A percentile compares a stretch with the other conserved stretches of the same genome.
These are phyloP conservation scores for Vanessa atalanta DNA, from an alignment of 1,140 invertebrate genomes.

Conservation along the genomic window DNA sequence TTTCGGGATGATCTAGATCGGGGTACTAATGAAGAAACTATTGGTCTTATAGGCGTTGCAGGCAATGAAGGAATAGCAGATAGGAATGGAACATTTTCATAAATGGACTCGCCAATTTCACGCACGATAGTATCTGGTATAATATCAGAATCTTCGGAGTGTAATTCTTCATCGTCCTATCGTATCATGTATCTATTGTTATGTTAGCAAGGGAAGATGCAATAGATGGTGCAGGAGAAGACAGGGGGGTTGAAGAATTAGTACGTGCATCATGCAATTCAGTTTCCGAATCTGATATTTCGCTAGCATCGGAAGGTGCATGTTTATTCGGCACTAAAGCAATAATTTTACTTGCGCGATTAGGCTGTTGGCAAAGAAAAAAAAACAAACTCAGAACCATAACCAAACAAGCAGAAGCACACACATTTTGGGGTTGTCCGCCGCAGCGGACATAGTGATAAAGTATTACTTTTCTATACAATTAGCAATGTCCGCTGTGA, in stretches of 20 bases:
- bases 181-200: constrained; percentile 29
- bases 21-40: constrained; percentile 29
- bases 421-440: constrained; percentile 33
- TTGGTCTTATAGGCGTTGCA: constrained; percentile 32
- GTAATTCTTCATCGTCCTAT: constrained; percentile 33
- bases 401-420: constrained; percentile 33
- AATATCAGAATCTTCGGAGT: constrained; percentile 24
- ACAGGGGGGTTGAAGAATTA: constrained; percentile 31
- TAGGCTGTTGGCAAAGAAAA: constrained; percentile 33
- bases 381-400: constrained; percentile 27
- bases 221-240: constrained; percentile 33
- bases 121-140: constrained; percentile 37
- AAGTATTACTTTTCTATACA: constrained; percentile 34
- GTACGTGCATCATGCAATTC: constrained; percentile 40
- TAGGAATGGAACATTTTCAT: constrained; percentile 36
- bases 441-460: constrained; percentile 33
- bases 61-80: constrained; percentile 31
- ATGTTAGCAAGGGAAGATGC: constrained; percentile 24
- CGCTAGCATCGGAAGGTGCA: constrained; percentile 41
- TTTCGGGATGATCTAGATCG: too few species aligned
- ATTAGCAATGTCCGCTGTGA: constrained; percentile 38
- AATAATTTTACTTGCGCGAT: constrained; percentile 38
- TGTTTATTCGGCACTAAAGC: constrained; percentile 42
- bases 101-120: constrained; percentile 34
- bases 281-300: constrained; percentile 37